Evolutionary conservation across 2,888 invertebrate genomes (phyloP).

Genomic region (Brachylomia viminalis): DNA sequence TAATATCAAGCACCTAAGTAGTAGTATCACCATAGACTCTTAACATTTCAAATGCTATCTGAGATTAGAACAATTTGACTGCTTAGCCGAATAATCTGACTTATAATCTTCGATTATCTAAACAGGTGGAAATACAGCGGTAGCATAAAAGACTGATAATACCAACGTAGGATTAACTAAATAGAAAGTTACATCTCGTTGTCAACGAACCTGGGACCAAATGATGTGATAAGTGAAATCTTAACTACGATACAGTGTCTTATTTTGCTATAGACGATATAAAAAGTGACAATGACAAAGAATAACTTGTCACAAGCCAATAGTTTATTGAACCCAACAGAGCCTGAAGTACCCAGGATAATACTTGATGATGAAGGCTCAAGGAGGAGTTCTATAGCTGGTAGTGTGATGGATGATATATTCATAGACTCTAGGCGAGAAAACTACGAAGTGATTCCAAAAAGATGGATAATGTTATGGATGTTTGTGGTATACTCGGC

Average conservation of each 20-base stretch:
- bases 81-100: conserved; percentile 7
- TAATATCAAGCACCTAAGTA: background rate
- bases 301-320: conserved; percentile 53
- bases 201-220: conserved; percentile 53
- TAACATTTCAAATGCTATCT: conserved; percentile 16
- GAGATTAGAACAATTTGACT: conserved; percentile 31
- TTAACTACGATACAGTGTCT: conserved; percentile 46
- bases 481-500: conserved; percentile 97
- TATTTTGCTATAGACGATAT: conserved; percentile 21
- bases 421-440: background rate
- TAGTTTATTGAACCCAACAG: conserved; percentile 57
- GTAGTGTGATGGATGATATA: conserved; percentile 77
- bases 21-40: background rate
- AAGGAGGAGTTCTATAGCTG: conserved; percentile 69
- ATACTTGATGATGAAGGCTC: conserved; percentile 64
- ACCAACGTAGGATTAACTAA: conserved; percentile 34
- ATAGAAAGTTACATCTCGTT: conserved; percentile 37
- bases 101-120: conserved; percentile 44
- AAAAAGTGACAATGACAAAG: conserved; percentile 55
- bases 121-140: conserved; percentile 46
- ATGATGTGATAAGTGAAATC: conserved; percentile 32
- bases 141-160: conserved; percentile 60
- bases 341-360: conserved; percentile 68
- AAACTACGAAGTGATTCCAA: conserved; percentile 91
- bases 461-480: conserved; percentile 95